Evolutionary conservation across 2,888 invertebrate species (phyloP).

Genomic region (Chrysolina oricalcia): DNA sequence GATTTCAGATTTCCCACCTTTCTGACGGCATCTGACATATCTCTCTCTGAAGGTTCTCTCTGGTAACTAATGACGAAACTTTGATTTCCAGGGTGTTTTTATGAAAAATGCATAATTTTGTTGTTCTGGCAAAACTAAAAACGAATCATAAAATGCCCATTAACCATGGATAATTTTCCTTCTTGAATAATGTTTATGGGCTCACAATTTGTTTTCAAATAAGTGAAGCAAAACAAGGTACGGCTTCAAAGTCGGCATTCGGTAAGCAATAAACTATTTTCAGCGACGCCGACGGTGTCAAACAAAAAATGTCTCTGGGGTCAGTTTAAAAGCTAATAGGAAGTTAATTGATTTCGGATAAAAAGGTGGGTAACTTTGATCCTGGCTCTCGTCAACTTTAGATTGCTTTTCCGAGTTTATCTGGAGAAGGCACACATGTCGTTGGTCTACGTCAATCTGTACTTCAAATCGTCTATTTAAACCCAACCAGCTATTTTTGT

Average conservation of each 20-base stretch:
- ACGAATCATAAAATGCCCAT: no score
- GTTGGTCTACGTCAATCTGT: conserved; percentile 30
- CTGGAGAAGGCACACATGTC: conserved; percentile 61
- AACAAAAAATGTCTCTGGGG: conserved; percentile 57
- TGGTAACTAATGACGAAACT: no score
- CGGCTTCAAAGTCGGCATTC: neutral
- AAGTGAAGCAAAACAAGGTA: neutral
- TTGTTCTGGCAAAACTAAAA: no score
- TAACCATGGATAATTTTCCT: no score
- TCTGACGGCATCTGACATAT: no score
- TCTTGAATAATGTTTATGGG: no score
- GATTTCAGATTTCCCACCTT: no score
- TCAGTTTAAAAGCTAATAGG: conserved; percentile 61
- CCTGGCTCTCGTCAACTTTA: conserved; percentile 70
- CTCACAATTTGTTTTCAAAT: neutral
- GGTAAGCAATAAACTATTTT: conserved; percentile 37
- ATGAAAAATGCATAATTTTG: no score
- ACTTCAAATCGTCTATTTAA: conserved; percentile 31
- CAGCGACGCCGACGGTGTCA: conserved; percentile 36
- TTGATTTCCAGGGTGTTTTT: no score
- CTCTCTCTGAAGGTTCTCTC: no score
- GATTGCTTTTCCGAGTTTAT: conserved; percentile 66
- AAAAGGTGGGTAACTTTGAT: conserved; percentile 67
- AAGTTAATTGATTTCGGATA: conserved; percentile 68
- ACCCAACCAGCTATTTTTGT: conserved; percentile 23